phyloP scores from a whole-genome alignment of 92 coral and sea anemone species.

The Bergia sp. region DNA sequence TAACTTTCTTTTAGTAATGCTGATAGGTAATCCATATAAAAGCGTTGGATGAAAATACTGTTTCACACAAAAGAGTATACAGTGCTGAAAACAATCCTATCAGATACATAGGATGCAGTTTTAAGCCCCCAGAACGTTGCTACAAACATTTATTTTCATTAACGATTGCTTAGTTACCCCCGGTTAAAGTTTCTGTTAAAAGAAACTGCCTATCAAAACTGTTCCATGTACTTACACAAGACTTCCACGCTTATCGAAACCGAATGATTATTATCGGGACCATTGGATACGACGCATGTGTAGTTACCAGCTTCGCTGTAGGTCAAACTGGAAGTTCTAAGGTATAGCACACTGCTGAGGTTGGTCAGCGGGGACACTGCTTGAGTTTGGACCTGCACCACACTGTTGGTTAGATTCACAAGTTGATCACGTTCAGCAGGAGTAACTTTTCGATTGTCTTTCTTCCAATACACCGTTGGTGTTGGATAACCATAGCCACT shows the following conservation, averaged over 20 bases:
- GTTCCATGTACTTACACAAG: neutral
- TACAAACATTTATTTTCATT: too few species aligned
- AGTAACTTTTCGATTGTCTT: neutral
- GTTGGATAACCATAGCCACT: slow-evolving; percentile 11
- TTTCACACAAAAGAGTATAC: too few species aligned
- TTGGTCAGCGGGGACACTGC: neutral
- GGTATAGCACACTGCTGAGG: slow-evolving; percentile 5
- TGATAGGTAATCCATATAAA: too few species aligned
- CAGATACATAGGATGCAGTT: too few species aligned
- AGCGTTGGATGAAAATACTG: too few species aligned
- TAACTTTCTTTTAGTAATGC: neutral
- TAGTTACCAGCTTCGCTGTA: slow-evolving; percentile 2
- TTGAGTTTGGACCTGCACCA: neutral
- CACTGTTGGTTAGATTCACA: neutral
- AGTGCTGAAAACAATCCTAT: too few species aligned
- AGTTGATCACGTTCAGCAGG: neutral
- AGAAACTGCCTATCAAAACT: too few species aligned
- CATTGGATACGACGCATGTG: neutral
- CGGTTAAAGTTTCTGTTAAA: too few species aligned
- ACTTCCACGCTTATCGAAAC: neutral
- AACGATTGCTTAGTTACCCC: too few species aligned
- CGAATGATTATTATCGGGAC: neutral
- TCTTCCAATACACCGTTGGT: neutral
- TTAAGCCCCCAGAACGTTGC: too few species aligned
- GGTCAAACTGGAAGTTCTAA: slow-evolving; percentile 13